Percentiles rank a stretch among this genome's conserved stretches.
These are phyloP conservation scores for Acanthurus leucopareius DNA, from an alignment of 2,797 vertebrate species.

Conservation along the genomic window DNA sequence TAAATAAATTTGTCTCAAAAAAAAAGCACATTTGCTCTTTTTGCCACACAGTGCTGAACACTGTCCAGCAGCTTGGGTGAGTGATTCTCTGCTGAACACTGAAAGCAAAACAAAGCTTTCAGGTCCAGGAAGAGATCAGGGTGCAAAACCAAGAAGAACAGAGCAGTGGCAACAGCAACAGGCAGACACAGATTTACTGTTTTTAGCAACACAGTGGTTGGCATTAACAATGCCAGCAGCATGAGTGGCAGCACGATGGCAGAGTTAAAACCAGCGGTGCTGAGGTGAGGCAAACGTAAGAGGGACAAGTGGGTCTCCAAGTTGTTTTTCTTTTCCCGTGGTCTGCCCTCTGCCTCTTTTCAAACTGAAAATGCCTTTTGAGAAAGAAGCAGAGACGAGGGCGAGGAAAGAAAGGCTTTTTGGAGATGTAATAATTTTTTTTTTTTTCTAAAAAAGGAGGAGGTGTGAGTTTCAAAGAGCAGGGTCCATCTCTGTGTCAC, in stretches of 20 bases:
- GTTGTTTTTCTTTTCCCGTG: conserved; percentile 21
- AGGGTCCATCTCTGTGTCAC: conserved; percentile 60
- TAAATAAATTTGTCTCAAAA: conserved; percentile 7
- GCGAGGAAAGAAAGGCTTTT: conserved; percentile 35
- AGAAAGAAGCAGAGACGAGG: conserved; percentile 23
- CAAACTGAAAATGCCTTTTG: conserved; percentile 19
- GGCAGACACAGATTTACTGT: conserved; percentile 61
- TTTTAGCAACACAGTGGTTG: conserved; percentile 54
- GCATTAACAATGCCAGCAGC: conserved; percentile 68
- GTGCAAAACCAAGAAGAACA: conserved; percentile 82
- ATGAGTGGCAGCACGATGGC: conserved; percentile 59
- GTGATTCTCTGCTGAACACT: conserved; percentile 18
- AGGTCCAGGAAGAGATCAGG: conserved; percentile 61
- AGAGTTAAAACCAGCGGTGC: conserved; percentile 66
- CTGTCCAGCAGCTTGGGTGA: conserved; percentile 12
- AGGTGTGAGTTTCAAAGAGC: conserved; percentile 57
- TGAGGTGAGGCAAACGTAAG: conserved; percentile 58
- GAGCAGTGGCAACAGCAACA: conserved; percentile 72
- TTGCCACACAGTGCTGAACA: conserved; percentile 16
- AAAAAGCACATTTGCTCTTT: conserved; percentile 1
- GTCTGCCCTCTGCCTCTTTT: conserved; percentile 17
- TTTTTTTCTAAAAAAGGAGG: no score
- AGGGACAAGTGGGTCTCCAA: conserved; percentile 29
- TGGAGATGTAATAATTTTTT: conserved; percentile 21
- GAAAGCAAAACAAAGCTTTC: conserved; percentile 50